Conservation (phyloP, 2,113 vertebrate species). For the Rhagologus leucostigma region DNA sequence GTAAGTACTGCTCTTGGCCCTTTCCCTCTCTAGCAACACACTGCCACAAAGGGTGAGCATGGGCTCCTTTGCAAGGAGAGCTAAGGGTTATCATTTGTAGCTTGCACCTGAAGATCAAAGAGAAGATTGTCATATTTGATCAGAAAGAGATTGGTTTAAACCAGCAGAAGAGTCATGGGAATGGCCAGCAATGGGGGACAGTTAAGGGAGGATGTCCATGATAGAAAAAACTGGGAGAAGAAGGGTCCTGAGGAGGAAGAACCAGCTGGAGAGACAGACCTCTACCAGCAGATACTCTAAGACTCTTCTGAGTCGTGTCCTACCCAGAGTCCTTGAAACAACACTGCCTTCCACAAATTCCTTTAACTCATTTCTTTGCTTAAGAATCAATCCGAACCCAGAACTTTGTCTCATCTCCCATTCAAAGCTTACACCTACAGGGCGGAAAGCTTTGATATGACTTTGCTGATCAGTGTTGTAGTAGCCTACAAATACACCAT, state of each 20-base stretch:
- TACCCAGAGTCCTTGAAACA: not conserved
- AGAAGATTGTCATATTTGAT: not conserved
- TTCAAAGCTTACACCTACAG: not conserved
- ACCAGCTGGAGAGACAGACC: not conserved
- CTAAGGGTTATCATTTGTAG: not conserved
- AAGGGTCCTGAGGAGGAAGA: not conserved
- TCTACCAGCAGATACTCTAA: not conserved
- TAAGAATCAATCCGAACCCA: not conserved
- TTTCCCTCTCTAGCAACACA: accelerated
- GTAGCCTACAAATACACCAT: not conserved
- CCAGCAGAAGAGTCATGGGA: not conserved
- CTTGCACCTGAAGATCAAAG: not conserved
- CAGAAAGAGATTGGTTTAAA: not conserved
- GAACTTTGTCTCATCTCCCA: not conserved
- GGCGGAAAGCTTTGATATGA: not conserved
- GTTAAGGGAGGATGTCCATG: not conserved
- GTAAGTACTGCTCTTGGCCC: not conserved
- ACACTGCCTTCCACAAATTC: not conserved
- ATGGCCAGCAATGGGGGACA: not conserved
- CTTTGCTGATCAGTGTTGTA: not conserved
- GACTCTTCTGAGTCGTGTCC: not conserved
- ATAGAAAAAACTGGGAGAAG: not conserved
- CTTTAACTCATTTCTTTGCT: not conserved
- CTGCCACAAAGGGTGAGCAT: not conserved
- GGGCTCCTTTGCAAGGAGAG: not conserved